phyloP scores from a whole-genome alignment of 2,888 invertebrate species.

The Papilio gigon region DNA sequence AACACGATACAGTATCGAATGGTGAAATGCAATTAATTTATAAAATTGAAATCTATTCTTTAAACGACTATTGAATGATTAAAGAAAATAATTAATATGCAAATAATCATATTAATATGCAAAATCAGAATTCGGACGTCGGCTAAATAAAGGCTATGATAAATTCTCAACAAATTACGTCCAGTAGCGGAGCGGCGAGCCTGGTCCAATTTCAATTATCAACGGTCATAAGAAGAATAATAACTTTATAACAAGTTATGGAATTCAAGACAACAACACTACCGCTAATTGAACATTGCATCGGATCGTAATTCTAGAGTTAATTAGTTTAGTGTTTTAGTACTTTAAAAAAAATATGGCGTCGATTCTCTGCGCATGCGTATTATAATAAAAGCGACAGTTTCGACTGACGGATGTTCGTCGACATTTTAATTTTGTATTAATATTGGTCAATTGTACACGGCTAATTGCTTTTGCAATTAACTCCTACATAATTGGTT shows the following conservation, averaged over 20 bases:
- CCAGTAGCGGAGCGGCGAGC: neutral
- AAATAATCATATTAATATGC: constrained; percentile 33
- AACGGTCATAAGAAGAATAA: constrained; percentile 10
- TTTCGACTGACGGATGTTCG: too few relatives aligned
- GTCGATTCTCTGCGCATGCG: too few relatives aligned
- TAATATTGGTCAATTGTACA: too few relatives aligned
- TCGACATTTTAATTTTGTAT: too few relatives aligned
- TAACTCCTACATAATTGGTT: too few relatives aligned
- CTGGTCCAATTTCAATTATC: constrained; percentile 22
- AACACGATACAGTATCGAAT: constrained; percentile 1
- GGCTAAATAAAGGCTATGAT: constrained; percentile 23
- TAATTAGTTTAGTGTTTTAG: too few relatives aligned
- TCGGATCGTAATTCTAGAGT: too few relatives aligned
- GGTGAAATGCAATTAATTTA: constrained; percentile 26
- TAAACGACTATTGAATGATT: constrained; percentile 10
- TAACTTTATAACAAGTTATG: neutral
- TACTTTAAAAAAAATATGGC: too few relatives aligned
- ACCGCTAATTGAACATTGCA: too few relatives aligned
- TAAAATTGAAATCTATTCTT: constrained; percentile 23
- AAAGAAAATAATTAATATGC: constrained; percentile 37
- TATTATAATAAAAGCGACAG: too few relatives aligned
- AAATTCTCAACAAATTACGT: constrained; percentile 23
- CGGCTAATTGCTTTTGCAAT: too few relatives aligned
- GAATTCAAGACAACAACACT: neutral
- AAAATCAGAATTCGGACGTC: constrained; percentile 21